Percentiles rank a stretch among this genome's conserved stretches.
phyloP scores from a whole-genome alignment of 92 coral and sea anemone genomes.

The Parazoanthus darwini region DNA sequence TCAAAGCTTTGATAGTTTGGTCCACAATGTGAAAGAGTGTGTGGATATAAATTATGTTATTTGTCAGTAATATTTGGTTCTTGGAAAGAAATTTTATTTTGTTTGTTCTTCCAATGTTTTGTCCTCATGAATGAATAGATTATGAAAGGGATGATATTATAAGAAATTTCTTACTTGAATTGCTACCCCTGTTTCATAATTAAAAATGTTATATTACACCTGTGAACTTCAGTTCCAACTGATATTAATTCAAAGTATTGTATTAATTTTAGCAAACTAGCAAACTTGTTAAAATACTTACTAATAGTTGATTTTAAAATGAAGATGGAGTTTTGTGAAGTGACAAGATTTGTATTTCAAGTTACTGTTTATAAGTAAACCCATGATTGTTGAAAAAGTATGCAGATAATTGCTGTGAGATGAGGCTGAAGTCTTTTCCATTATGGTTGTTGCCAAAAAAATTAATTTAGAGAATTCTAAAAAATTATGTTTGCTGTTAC shows the following conservation, averaged over 20 bases:
- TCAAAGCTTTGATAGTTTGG: no score
- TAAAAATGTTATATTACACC: not conserved
- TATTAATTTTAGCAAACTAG: not conserved
- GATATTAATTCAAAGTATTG: no score
- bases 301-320: not conserved
- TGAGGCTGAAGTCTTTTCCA: not conserved
- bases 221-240: not conserved
- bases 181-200: not conserved
- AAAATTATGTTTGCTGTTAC: no score
- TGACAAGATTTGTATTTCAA: no score
- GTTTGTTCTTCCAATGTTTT: not conserved
- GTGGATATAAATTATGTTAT: not conserved
- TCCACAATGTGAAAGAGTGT: not conserved
- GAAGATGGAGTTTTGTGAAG: not conserved
- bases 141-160: not conserved
- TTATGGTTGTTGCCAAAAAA: not conserved
- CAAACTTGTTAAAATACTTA: not conserved
- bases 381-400: not conserved
- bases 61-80: no score
- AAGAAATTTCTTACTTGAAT: not conserved
- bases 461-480: not conserved
- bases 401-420: not conserved
- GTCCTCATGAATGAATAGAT: no score
- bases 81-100: no score
- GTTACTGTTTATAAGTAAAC: not conserved